Evolutionary conservation across 2,888 invertebrate genomes (phyloP), one percentile per base, ranked within the genome.

Genomic region (Opisthograptis luteolata): DNA sequence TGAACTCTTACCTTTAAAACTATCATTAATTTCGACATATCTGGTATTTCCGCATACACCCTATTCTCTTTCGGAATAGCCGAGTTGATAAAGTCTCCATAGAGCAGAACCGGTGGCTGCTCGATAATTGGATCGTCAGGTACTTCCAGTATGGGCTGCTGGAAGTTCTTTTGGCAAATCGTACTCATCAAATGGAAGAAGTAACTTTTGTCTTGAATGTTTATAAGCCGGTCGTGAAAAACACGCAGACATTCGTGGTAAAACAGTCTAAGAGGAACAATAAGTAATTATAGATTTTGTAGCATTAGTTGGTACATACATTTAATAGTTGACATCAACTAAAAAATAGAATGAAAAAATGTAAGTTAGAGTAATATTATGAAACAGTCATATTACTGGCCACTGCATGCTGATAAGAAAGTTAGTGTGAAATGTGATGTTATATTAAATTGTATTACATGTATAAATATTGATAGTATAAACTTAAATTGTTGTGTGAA

Each of bases 171-270:
- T 55, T 82, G 81, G 79, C 94, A 97, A 8, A 93, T 92, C 9
- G 92, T 92, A 30, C 92, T 87, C 89, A 98, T 93, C 9, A 96
- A 84, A 31, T 92, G 92, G 70, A 94, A 95, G 70, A 98, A 96
- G 78, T 96, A 94, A 14, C 91, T 92, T 76, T 96, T 95, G 79
- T 98, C 98, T 61, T 95, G 93, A 9, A 92, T 81, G 73, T 97
- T 96, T 46, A 96, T 94, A 13, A 98, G 87, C 0, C 98, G 95
- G 78, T 98, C 98, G 81, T 97, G 97, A 79, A 97, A 98, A 1
- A 98, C 97, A 15, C 98, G 92, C 45, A 97, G 92, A 48, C 97
- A 96, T 84, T 98, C 98, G 76, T 98, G 98, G 63, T 96, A 97
- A 88, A 97, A 98, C 5, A 98, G 84, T 61, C 97, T 95, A 9